These are phyloP conservation scores for Clunio marinus DNA, from an alignment of 2,888 invertebrate species.

Conservation along the genomic window DNA sequence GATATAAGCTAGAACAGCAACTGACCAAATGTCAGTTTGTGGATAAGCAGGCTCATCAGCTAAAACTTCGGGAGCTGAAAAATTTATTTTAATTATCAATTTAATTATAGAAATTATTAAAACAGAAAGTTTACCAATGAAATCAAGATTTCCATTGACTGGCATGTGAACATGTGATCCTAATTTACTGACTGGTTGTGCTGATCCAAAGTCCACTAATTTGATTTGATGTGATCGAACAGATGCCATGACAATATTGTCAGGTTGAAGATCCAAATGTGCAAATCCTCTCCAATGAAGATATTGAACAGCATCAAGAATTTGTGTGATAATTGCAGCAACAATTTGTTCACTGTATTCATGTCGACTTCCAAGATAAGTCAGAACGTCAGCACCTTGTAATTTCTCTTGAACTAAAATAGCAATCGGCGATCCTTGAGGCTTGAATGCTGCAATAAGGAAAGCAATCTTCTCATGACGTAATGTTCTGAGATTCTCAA, in stretches of 20 bases:
- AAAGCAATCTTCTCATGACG: conserved; percentile 85
- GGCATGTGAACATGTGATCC: conserved; percentile 63
- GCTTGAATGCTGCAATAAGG: conserved; percentile 67
- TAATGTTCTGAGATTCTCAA: conserved; percentile 73
- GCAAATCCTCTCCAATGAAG: conserved; percentile 90
- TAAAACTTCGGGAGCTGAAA: conserved; percentile 78
- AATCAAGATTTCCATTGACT: conserved; percentile 69
- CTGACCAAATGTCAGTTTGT: conserved; percentile 93
- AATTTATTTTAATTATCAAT: neutral
- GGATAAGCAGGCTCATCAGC: conserved; percentile 82
- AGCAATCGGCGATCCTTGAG: conserved; percentile 62
- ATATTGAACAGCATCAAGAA: conserved; percentile 87
- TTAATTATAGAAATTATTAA: neutral
- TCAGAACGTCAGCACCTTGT: conserved; percentile 87
- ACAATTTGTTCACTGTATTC: conserved; percentile 92
- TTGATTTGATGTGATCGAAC: conserved; percentile 82
- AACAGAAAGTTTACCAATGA: conserved; percentile 55
- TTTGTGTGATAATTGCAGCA: conserved; percentile 77
- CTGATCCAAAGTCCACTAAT: conserved; percentile 86
- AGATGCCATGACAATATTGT: conserved; percentile 88
- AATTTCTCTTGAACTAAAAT: conserved; percentile 75
- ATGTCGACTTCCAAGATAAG: conserved; percentile 81
- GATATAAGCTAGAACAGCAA: conserved; percentile 87
- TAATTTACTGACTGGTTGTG: conserved; percentile 74
- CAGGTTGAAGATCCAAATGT: conserved; percentile 87